Evolutionary conservation across 2,113 vertebrate species (phyloP), one percentile per base, ranked within the genome.

Genomic region (Dinomys branickii): DNA sequence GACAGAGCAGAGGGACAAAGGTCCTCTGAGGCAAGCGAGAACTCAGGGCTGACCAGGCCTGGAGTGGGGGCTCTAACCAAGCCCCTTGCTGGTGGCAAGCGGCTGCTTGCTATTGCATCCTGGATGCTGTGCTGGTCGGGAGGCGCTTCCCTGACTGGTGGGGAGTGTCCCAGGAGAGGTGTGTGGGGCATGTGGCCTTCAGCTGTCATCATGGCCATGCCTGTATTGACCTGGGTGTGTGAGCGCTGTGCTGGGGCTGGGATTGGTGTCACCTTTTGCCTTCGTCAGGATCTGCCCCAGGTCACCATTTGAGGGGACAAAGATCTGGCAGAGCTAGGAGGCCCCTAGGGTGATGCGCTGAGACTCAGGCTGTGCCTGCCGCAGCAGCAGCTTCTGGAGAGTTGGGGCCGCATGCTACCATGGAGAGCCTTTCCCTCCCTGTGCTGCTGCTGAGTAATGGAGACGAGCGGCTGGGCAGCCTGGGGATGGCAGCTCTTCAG

Each of bases 141-240:
- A 24, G 47, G 24, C 9, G 1, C 10, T 22, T 5, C 52, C n/a
- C 24, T 1, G 20, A 1, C 8, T 4, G 20, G 11, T 61, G 38
- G 80, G 81, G 17, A 11, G 69, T 22, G 16, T 83, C 58, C 80
- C 1, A 1, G 2, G 35, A 12, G 38, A 58, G 1, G 2, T 12
- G 38, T 38, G 1, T 5, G 50, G 33, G 26, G 58, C 0, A 0
- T 0, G 0, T 0, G 50, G 35, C 54, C 50, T 7, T 0, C n/a
- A 7, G 0, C 6, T 2, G 0, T 14, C 54, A 41, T 2, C 11
- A 1, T 0, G 1, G 84, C 73, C 4, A 19, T n/a, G 47, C 20
- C 38, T 2, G 28, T 20, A 24, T 1, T 14, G 71, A n/a, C 56
- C 14, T 28, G 24, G 0, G 1, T 19, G 71, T 8, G 20, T 8